Conservation (phyloP, 2,888 invertebrate species). For the Plebejus argus region DNA sequence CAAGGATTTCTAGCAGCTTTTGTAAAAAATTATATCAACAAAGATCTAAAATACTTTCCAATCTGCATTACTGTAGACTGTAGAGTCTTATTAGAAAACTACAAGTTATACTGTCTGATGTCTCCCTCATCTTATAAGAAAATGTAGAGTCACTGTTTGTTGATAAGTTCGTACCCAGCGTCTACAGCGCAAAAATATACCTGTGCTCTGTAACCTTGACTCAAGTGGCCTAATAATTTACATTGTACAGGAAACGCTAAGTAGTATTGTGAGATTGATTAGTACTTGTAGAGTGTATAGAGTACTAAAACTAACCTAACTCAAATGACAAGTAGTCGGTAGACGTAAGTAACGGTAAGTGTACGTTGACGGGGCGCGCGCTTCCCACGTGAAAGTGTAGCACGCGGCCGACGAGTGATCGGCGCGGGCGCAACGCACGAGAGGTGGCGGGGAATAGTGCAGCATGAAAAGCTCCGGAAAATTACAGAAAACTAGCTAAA, state of each 20-base stretch:
- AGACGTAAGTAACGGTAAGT: conserved; percentile 24
- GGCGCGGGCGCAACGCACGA: conserved; percentile 28
- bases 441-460: not conserved
- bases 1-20: not conserved
- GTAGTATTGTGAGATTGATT: not conserved
- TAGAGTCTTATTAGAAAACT: not conserved
- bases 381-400: conserved; percentile 42
- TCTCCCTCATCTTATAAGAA: not conserved
- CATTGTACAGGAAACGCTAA: not conserved
- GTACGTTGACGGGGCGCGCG: not conserved
- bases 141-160: not conserved
- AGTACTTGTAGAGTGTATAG: not conserved
- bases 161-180: not conserved
- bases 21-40: not conserved
- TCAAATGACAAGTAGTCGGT: not conserved
- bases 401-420: conserved; percentile 45
- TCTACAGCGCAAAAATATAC: not conserved
- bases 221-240: not conserved
- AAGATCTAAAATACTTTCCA: not conserved
- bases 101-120: not conserved
- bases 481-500: no score
- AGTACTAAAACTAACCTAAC: conserved; percentile 15
- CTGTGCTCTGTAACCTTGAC: not conserved
- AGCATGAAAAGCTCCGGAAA: no score
- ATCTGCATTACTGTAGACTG: not conserved